Base-by-base conservation (phyloP, 1,140 invertebrate genomes). In the Schlechtendalia chinensis region DNA sequence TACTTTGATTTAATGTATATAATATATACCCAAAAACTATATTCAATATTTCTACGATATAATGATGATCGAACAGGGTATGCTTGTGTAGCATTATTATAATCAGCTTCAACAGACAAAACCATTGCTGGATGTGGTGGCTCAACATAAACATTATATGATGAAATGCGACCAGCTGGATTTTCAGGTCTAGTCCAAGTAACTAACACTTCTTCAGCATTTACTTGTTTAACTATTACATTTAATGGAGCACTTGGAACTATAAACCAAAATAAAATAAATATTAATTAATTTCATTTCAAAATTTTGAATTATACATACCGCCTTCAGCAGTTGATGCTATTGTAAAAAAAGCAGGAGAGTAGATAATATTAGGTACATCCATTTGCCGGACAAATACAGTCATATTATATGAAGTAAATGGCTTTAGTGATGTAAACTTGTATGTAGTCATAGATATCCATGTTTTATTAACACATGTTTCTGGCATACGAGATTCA, bases 361-460 rank as follows among this genome's bases (percentile, higher is more conserved):
- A 87, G 80, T 89, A 91, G 0, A 87, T 85, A 4, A 83, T 85
- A 0, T 72, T 81, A 19, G 85, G 83, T 82, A 88, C 89, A 29
- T 81, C 81, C 16, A 63, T 53, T 10, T 89, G 83, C 69, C 88
- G 86, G 0, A 92, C 90, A 84, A 91, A 94, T 11, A 95, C 90
- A 0, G 92, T 94, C 63, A 94, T 86, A 83, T 94, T 93, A 84
- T 95, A 95, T 1, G 86, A 84, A 0, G 93, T 94, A 82, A 87
- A 93, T 0, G 94, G 90, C 81, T 89, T 86, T 3, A 95, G 86
- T 80, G 89, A 85, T 0, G 85, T 89, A 83, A 95, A 93, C 75
- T 86, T 87, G 84, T 88, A 89, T 24, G 86, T 85, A 4, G 84
- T 87, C 4, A 86, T 85, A 10, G 87, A 85, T 58, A 86, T 89